Base-by-base conservation (phyloP, 2,888 invertebrate genomes). In the Abrostola triplasia region DNA sequence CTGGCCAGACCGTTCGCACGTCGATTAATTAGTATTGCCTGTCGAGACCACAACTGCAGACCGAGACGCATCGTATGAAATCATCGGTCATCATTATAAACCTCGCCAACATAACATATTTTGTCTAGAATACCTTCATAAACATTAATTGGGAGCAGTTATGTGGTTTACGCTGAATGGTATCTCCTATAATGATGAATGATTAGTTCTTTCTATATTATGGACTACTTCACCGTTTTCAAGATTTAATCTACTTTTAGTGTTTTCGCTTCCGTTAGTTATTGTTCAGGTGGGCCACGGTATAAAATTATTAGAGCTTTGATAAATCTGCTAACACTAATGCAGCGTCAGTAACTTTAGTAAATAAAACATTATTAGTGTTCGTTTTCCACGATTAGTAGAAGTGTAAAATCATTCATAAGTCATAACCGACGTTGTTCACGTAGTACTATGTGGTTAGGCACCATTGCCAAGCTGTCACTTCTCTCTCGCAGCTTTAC, bases 21-120 rank as follows among this genome's bases (percentile, higher is more conserved):
- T 81, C 82, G 80, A 84, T 87, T 86, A 88, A 88, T 89, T 85
- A 84, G 78, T 75, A 83, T 77, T 59, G 81, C 79, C 78, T 75
- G 81, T 82, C 78, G 71, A 76, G 78, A 76, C 74, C 76, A 66
- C 70, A 70, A 70, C 73, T 73, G 67, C 73, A 67, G 75, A 73
- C 79, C 76, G 82, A 81, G 74, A 83, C 80, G 74, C 67, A 64
- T 73, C 79, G 62, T 79, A 85, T 88, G 74, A 83, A 84, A 84
- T 80, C 82, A 86, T 86, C 80, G 75, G 81, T 85, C 83, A 84
- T 83, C 83, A 82, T 84, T 84, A 80, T 60, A 56, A 65, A 71
- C 77, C 78, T 73, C 76, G 85, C 84, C 83, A 84, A 70, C 70
- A 60, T 72, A n/a, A 73, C 65, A 58, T 62, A 70, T 73, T 73